phyloP scores from a whole-genome alignment of 2,113 vertebrate genomes.

The Eulemur macaco region DNA sequence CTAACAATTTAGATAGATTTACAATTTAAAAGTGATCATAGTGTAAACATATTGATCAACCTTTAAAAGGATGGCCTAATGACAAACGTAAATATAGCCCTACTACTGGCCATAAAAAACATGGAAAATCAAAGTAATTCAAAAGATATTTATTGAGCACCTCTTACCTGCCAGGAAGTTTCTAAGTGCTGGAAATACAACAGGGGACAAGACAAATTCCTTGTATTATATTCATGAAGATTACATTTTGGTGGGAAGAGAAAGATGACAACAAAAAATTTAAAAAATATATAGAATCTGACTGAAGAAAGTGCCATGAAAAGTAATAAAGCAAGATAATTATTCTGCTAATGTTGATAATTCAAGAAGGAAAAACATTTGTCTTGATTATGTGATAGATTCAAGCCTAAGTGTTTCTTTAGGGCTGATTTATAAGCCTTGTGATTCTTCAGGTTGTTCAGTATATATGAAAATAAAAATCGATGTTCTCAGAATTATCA shows the following conservation, averaged over 20 bases:
- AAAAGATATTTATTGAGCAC: background rate
- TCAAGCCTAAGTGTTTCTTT: background rate
- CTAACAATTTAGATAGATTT: background rate
- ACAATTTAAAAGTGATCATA: background rate
- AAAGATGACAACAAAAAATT: background rate
- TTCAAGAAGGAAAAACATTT: slow-evolving; percentile 30
- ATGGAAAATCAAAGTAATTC: background rate
- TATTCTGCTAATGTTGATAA: background rate
- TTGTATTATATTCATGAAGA: background rate
- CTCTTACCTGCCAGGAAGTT: background rate
- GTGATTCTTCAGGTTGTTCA: background rate
- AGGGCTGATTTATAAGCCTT: background rate
- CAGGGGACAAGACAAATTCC: background rate
- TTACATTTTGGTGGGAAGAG: background rate
- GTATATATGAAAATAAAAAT: background rate
- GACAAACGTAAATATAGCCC: background rate
- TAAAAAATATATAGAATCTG: background rate
- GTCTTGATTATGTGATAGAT: background rate
- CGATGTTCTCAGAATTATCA: background rate
- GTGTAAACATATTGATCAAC: background rate
- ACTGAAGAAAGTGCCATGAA: background rate
- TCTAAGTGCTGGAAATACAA: background rate
- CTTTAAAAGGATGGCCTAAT: background rate
- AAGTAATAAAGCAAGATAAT: slow-evolving; percentile 22
- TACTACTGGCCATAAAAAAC: background rate